A percentile compares a stretch with the other conserved stretches of the same genome.
phyloP scores from a whole-genome alignment of 37 sponge, comb jelly and placozoan species.

The Aplysina aerophoba region DNA sequence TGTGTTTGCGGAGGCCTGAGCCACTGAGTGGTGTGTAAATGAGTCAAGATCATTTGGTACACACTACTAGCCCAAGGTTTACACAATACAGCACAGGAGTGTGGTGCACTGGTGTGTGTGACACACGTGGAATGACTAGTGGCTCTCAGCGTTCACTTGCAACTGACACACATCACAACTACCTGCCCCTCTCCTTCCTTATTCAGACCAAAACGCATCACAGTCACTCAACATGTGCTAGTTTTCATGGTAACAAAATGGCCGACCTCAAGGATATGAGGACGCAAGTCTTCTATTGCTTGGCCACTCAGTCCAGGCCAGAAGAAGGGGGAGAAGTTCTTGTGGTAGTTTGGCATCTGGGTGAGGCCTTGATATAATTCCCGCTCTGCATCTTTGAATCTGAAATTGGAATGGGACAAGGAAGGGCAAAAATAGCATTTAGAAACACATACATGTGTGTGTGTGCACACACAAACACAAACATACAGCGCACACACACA shows the following conservation, averaged over 20 bases:
- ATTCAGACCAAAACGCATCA: not conserved
- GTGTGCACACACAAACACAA: not conserved
- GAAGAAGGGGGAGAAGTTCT: not conserved
- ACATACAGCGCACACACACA: no score
- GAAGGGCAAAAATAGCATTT: no score
- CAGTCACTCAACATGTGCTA: not conserved
- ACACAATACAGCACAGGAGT: no score
- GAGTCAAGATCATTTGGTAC: no score
- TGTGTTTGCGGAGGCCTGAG: no score
- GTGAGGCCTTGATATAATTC: constrained; percentile 4
- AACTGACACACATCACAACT: not conserved
- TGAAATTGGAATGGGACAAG: not conserved
- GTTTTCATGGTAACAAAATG: no score
- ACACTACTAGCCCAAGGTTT: no score
- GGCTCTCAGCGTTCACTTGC: no score
- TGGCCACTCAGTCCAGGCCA: constrained; percentile 1
- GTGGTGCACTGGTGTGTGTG: no score
- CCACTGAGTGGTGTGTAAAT: no score
- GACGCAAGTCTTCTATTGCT: constrained; percentile 4
- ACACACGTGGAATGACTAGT: no score
- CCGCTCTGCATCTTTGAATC: constrained; percentile 27
- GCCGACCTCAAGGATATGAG: not conserved
- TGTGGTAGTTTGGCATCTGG: not conserved
- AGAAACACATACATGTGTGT: not conserved
- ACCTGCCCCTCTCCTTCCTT: not conserved